Evolutionary conservation across 1,140 invertebrate genomes (phyloP).

Genomic region (Neotoxoptera formosana): DNA sequence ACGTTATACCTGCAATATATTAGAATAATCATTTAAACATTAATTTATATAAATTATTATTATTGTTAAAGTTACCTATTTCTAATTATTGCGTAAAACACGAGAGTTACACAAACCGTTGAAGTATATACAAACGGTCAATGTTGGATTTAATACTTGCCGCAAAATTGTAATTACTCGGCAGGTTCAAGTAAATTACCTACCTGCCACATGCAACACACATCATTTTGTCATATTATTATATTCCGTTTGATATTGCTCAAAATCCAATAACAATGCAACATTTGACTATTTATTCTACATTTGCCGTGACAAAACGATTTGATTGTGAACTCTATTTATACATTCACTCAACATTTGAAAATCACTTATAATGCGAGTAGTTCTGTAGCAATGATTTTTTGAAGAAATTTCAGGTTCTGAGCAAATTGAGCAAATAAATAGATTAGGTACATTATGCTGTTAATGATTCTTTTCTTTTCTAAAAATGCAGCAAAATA

Average conservation of each 20-base stretch:
- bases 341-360: not conserved
- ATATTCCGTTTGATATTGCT: not conserved
- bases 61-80: not conserved
- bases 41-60: no score
- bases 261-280: not conserved
- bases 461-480: not conserved
- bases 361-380: not conserved
- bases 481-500: not conserved
- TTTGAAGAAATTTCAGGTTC: not conserved
- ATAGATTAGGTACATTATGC: not conserved
- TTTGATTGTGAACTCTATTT: not conserved
- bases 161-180: not conserved
- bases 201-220: not conserved
- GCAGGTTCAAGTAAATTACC: not conserved
- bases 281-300: not conserved
- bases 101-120: not conserved
- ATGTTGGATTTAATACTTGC: not conserved
- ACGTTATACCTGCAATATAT: not conserved
- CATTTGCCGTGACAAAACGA: not conserved
- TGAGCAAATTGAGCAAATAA: not conserved
- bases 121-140: not conserved
- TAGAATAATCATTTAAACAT: not conserved
- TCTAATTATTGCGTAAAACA: not conserved
- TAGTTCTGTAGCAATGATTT: not conserved
- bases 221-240: not conserved